These are phyloP conservation scores for Tautogolabrus adspersus DNA, from an alignment of 2,113 vertebrate species.

Conservation along the genomic window DNA sequence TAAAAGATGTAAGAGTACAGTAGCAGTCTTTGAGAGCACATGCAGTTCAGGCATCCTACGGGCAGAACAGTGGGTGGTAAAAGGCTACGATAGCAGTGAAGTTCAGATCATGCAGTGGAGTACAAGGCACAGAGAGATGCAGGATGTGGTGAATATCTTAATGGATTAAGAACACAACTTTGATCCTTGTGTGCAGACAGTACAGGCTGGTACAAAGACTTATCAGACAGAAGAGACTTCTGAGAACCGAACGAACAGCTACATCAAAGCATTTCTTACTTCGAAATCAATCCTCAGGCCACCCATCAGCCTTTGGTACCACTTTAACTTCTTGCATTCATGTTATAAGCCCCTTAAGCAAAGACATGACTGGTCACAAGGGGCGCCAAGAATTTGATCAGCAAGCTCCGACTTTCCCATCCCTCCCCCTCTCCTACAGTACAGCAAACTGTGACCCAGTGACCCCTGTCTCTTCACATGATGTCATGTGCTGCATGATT, in stretches of 20 bases:
- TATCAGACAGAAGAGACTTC: conserved; percentile 28
- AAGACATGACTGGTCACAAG: conserved; percentile 64
- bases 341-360: conserved; percentile 55
- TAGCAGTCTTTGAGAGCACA: neutral
- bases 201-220: conserved; percentile 49
- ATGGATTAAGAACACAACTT: conserved; percentile 45
- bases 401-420: conserved; percentile 17
- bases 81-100: conserved; percentile 5
- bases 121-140: conserved; percentile 3
- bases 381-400: conserved; percentile 19
- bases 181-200: conserved; percentile 34
- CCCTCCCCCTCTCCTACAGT: neutral
- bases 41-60: neutral
- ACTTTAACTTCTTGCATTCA: conserved; percentile 18
- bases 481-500: conserved; percentile 27
- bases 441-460: conserved; percentile 3
- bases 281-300: conserved; percentile 33
- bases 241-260: conserved; percentile 23
- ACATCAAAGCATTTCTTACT: conserved; percentile 54
- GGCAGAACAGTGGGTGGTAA: conserved; percentile 15
- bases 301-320: conserved; percentile 38
- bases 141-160: conserved; percentile 43
- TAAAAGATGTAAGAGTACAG: neutral
- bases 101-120: conserved; percentile 6
- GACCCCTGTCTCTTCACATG: conserved; percentile 13